A percentile compares a stretch with the other conserved stretches of the same genome.
These are phyloP conservation scores for Petrophora chlorosata DNA, from an alignment of 2,888 invertebrate genomes.

Conservation along the genomic window DNA sequence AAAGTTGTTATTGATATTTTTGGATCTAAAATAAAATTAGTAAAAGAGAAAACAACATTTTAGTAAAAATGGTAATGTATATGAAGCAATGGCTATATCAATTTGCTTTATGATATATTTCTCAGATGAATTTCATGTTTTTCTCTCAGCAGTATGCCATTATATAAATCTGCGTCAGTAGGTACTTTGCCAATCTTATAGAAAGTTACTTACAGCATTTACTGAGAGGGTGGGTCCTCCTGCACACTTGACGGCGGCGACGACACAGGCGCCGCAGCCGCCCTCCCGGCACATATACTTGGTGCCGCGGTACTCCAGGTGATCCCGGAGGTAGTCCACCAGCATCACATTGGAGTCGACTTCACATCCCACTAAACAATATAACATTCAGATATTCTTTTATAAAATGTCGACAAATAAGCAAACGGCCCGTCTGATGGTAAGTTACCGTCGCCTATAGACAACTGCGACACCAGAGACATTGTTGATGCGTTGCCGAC, in stretches of 20 bases:
- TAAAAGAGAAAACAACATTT: too few relatives aligned
- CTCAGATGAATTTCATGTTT: too few relatives aligned
- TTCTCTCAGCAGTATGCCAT: background rate
- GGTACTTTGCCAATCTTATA: background rate
- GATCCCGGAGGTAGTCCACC: constrained; percentile 82
- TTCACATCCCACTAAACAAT: constrained; percentile 37
- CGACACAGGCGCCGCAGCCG: constrained; percentile 87
- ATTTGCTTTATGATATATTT: too few relatives aligned
- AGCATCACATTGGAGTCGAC: constrained; percentile 56
- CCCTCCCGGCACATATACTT: constrained; percentile 88
- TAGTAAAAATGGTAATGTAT: too few relatives aligned
- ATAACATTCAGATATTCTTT: background rate
- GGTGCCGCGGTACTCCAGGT: constrained; percentile 84
- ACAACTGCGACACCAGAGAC: too few relatives aligned
- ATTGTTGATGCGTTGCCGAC: too few relatives aligned
- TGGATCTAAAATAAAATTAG: too few relatives aligned
- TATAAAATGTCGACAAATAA: background rate
- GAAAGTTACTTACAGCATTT: constrained; percentile 84
- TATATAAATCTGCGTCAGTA: background rate
- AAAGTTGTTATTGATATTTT: too few relatives aligned
- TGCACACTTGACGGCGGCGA: constrained; percentile 60
- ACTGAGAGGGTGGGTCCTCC: constrained; percentile 71
- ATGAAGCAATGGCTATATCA: too few relatives aligned
- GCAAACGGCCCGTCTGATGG: background rate
- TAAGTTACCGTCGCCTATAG: too few relatives aligned